A percentile compares a stretch with the other conserved stretches of the same genome.
These are phyloP conservation scores for Apodemus speciosus DNA, from an alignment of 2,113 vertebrate species.

Conservation along the genomic window DNA sequence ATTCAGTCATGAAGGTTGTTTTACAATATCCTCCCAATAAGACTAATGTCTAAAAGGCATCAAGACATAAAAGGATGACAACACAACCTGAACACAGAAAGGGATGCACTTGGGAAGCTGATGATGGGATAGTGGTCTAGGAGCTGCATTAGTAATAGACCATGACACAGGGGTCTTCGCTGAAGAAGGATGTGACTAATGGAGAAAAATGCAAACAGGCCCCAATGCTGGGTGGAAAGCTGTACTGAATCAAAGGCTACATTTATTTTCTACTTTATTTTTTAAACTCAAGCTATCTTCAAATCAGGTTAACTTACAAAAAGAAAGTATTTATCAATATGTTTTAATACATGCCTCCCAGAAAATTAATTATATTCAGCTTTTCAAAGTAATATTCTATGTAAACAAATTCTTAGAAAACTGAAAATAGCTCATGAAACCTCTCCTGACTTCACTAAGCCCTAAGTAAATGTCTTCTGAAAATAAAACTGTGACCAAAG, in stretches of 20 bases:
- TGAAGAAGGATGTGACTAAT: background rate
- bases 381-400: background rate
- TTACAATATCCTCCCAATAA: background rate
- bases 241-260: conserved; percentile 1
- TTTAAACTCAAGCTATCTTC: background rate
- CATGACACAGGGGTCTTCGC: background rate
- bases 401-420: conserved; percentile 35
- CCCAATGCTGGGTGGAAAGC: background rate
- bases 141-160: background rate
- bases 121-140: background rate
- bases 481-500: conserved; percentile 26
- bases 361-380: background rate
- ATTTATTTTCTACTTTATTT: background rate
- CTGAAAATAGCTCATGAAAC: background rate
- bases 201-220: background rate
- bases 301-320: conserved; percentile 31
- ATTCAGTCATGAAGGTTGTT: background rate
- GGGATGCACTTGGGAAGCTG: background rate
- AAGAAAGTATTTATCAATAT: background rate
- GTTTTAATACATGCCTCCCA: conserved; percentile 18
- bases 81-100: background rate
- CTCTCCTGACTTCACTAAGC: background rate
- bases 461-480: conserved; percentile 9
- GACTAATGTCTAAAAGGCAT: background rate
- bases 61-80: background rate